phyloP scores from a whole-genome alignment of 1,140 invertebrate species.

The Drosophila parabipectinata region DNA sequence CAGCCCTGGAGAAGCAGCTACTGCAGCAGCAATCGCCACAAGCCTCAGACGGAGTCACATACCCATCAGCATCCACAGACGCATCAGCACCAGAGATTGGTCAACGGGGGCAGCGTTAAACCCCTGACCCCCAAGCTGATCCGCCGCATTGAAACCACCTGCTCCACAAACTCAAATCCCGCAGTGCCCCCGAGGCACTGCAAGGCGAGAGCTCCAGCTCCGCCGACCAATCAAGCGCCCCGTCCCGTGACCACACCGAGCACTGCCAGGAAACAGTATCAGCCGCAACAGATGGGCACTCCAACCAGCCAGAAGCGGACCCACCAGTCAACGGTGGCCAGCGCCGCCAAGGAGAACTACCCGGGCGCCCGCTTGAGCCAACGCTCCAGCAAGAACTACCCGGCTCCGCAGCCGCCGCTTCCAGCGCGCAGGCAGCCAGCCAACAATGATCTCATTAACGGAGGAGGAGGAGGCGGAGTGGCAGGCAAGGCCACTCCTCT shows the following conservation, averaged over 20 bases:
- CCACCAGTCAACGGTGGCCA: conserved; percentile 51
- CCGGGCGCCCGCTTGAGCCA: conserved; percentile 38
- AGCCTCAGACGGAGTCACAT: conserved; percentile 26
- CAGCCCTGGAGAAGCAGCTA: conserved; percentile 78
- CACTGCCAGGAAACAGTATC: conserved; percentile 62
- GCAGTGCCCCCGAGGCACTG: conserved; percentile 35
- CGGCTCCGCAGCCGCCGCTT: conserved; percentile 71
- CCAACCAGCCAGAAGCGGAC: conserved; percentile 73
- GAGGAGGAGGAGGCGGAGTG: conserved; percentile 11
- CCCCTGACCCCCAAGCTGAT: conserved; percentile 79
- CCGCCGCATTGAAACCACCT: conserved; percentile 74
- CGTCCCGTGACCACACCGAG: conserved; percentile 34
- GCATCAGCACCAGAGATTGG: conserved; percentile 35
- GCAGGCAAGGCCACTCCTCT: conserved; percentile 53
- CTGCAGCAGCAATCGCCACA: conserved; percentile 61
- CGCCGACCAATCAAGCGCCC: conserved; percentile 28
- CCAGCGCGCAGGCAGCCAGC: conserved; percentile 50
- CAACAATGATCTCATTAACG: conserved; percentile 69
- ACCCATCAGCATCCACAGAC: conserved; percentile 11
- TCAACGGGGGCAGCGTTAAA: conserved; percentile 47
- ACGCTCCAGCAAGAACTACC: conserved; percentile 76
- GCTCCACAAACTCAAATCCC: conserved; percentile 17
- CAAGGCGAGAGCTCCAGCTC: conserved; percentile 59
- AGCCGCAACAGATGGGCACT: conserved; percentile 32
- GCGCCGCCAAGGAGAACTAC: conserved; percentile 74